Evolutionary conservation across 2,797 vertebrate species (phyloP).

Genomic region (Pelodytes ibericus): DNA sequence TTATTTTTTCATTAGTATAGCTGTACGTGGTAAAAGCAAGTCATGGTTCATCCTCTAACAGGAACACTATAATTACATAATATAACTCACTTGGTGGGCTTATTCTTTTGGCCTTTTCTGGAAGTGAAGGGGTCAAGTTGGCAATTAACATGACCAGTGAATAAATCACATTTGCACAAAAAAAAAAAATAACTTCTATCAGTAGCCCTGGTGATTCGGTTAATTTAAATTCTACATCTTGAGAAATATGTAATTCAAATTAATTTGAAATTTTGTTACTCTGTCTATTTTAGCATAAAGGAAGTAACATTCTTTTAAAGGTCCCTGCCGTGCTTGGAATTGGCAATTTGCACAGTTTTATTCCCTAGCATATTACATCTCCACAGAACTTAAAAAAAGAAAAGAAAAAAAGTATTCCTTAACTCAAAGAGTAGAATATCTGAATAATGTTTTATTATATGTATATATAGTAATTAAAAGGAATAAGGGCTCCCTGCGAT

Average conservation of each 20-base stretch:
- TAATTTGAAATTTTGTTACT: constrained; percentile 50
- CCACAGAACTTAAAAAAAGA: constrained; percentile 31
- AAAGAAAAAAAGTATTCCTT: not conserved
- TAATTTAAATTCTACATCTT: constrained; percentile 53
- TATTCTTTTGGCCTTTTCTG: not conserved
- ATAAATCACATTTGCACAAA: constrained; percentile 14
- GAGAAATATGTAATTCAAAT: constrained; percentile 50
- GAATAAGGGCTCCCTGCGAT: not conserved
- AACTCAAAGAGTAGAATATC: not conserved
- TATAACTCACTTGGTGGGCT: not conserved
- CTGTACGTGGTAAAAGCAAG: not conserved
- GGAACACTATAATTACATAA: not conserved
- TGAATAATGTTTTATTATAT: not conserved
- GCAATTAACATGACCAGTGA: constrained; percentile 35
- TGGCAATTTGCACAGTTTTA: constrained; percentile 52
- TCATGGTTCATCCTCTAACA: not conserved
- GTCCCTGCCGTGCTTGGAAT: constrained; percentile 53
- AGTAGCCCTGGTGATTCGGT: constrained; percentile 45
- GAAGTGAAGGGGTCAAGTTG: constrained; percentile 26
- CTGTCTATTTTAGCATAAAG: constrained; percentile 47
- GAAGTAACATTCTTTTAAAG: constrained; percentile 49
- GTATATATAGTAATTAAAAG: not conserved
- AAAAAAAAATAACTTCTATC: constrained; percentile 31
- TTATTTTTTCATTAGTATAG: not conserved
- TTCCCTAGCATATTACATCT: constrained; percentile 37